Conservation (phyloP, 2,113 vertebrate species). For the Camelus bactrianus region DNA sequence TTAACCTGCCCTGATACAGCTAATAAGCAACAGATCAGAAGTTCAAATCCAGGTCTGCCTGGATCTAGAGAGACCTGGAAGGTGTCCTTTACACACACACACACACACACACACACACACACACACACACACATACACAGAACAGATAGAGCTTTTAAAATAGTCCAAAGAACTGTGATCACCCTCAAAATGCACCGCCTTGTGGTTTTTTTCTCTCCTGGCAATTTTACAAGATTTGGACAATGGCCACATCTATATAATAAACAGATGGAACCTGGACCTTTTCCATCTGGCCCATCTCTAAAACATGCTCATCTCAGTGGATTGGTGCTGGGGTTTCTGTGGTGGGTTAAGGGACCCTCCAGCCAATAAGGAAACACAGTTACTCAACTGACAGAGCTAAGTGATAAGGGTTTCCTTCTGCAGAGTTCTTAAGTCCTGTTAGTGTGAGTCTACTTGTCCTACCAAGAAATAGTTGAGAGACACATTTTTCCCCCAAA, state of each 20-base stretch:
- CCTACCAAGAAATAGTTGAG: neutral
- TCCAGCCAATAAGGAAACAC: neutral
- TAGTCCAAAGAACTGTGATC: conserved; percentile 19
- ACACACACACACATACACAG: neutral
- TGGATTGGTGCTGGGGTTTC: neutral
- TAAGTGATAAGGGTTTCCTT: neutral
- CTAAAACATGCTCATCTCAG: conserved; percentile 10
- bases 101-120: neutral
- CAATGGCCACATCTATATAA: conserved; percentile 53
- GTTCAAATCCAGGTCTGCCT: neutral
- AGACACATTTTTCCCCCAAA: neutral
- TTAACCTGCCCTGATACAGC: neutral
- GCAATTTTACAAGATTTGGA: conserved; percentile 26
- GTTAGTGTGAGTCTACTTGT: neutral
- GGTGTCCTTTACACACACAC: neutral
- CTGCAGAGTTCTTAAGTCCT: neutral
- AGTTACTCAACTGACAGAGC: neutral
- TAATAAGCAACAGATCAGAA: neutral
- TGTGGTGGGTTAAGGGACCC: neutral
- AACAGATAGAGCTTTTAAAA: conserved; percentile 50
- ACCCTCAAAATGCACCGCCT: neutral
- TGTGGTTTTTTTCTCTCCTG: neutral
- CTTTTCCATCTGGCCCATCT: conserved; percentile 43
- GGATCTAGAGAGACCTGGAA: conserved; percentile 30
- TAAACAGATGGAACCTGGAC: neutral